These are phyloP conservation scores for Tiliacea aurago DNA, from an alignment of 2,888 invertebrate genomes.

Conservation along the genomic window DNA sequence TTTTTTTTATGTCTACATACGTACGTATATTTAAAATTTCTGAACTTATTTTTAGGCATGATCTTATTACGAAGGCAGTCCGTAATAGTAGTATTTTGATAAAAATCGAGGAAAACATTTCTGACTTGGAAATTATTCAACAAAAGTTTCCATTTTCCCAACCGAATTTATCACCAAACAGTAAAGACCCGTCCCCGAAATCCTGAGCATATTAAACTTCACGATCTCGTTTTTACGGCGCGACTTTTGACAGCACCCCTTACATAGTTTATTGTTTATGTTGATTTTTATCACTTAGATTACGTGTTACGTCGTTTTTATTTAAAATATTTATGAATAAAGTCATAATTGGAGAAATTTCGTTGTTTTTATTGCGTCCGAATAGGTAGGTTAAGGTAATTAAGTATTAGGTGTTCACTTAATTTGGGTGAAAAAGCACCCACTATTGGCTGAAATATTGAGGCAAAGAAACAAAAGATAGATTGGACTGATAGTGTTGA, in stretches of 20 bases:
- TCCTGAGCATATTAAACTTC: constrained; percentile 60
- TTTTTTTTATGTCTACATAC: no score
- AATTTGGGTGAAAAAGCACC: not conserved
- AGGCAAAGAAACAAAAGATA: not conserved
- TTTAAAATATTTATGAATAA: constrained; percentile 54
- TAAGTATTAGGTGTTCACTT: not conserved
- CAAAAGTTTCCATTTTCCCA: not conserved
- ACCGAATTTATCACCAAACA: constrained; percentile 12
- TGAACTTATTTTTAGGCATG: no score
- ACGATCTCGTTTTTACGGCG: constrained; percentile 63
- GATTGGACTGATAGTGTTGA: not conserved
- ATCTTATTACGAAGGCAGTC: not conserved
- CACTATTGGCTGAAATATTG: not conserved
- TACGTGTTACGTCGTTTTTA: constrained; percentile 47
- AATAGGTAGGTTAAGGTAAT: constrained; percentile 10
- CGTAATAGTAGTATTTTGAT: not conserved
- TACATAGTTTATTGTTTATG: constrained; percentile 59
- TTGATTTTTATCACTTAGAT: constrained; percentile 56
- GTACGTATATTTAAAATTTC: no score
- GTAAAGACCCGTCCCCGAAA: constrained; percentile 35
- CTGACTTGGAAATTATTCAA: not conserved
- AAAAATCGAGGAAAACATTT: not conserved
- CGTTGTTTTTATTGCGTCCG: constrained; percentile 25
- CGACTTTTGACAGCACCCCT: constrained; percentile 59
- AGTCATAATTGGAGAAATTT: constrained; percentile 27